These are phyloP conservation scores for Cavia aperea DNA, from an alignment of 2,113 vertebrate genomes.

Conservation along the genomic window DNA sequence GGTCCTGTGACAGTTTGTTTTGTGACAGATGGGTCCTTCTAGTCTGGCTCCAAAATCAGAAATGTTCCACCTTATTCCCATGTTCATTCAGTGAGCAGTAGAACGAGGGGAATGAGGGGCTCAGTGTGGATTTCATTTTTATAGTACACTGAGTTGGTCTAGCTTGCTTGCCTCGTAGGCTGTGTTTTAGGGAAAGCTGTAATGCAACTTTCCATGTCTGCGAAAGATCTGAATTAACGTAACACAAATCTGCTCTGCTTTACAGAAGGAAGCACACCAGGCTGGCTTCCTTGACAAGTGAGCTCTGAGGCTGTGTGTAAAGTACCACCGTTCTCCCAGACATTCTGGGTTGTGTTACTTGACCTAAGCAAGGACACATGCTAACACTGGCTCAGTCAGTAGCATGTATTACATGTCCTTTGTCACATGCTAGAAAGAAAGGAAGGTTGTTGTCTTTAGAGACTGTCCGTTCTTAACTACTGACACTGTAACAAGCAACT, in stretches of 20 bases:
- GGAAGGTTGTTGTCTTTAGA: neutral
- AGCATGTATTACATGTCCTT: neutral
- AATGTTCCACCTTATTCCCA: neutral
- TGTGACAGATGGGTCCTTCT: neutral
- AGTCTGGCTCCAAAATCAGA: neutral
- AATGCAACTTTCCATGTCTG: neutral
- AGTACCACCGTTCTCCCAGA: neutral
- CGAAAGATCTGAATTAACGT: neutral
- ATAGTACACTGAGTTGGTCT: neutral
- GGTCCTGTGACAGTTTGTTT: neutral
- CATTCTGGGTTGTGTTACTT: neutral
- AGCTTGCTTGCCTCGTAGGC: neutral
- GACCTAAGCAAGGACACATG: neutral
- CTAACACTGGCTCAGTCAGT: neutral
- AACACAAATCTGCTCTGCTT: neutral
- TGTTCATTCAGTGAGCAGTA: neutral
- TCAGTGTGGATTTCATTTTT: neutral
- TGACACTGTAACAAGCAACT: neutral
- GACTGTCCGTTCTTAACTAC: neutral
- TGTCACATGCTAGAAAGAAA: constrained; percentile 2
- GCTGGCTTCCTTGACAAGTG: neutral
- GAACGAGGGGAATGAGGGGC: neutral
- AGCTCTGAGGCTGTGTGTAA: neutral
- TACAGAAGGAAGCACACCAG: neutral
- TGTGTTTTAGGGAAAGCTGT: constrained; percentile 8